Base-by-base conservation (phyloP, 2,888 invertebrate genomes). In the Drosophila paranaensis region DNA sequence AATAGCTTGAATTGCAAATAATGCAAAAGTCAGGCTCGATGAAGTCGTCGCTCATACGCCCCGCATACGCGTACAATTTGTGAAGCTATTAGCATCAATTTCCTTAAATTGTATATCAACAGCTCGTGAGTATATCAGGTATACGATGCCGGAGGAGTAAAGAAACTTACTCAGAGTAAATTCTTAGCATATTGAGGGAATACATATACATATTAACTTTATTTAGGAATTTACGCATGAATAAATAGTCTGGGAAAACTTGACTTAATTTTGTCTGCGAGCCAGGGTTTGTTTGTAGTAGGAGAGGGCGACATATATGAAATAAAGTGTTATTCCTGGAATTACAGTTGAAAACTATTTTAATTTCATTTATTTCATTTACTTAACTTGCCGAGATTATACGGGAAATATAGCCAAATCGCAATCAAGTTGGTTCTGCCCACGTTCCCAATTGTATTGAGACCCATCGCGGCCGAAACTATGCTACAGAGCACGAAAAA, bases 1-100 rank as follows among this genome's bases (percentile, higher is more conserved):
- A 89, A 88, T 84, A 86, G 73, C 89, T 89, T 79, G 71, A 89
- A 89, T 84, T 87, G 77, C 87, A 79, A 84, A 79, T 89, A 84
- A 75, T 86, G 89, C 87, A 86, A 86, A 88, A 75, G 84, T 79
- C 76, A 68, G 67, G 66, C 78, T 62, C n/a, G 60, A 54, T 25
- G 39, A 37, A 53, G 37, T 39, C 20, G 70, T 80, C 67, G 45
- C 65, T 64, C 53, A 67, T 72, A 75, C 76, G 67, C 65, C 54
- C n/a, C 37, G 27, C 58, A 50, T 54, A 45, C 57, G 63, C 55
- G 45, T 54, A 42, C 54, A 45, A 63, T 76, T 76, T 50, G 46
- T 51, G 63, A 27, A 37, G 67, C 72, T 64, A 77, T 79, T 74
- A 79, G 67, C 56, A 64, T 66, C 55, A 71, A 77, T 81, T 74